Base-by-base conservation (phyloP, 2,797 vertebrate species). In the Rousettus madagascariensis region DNA sequence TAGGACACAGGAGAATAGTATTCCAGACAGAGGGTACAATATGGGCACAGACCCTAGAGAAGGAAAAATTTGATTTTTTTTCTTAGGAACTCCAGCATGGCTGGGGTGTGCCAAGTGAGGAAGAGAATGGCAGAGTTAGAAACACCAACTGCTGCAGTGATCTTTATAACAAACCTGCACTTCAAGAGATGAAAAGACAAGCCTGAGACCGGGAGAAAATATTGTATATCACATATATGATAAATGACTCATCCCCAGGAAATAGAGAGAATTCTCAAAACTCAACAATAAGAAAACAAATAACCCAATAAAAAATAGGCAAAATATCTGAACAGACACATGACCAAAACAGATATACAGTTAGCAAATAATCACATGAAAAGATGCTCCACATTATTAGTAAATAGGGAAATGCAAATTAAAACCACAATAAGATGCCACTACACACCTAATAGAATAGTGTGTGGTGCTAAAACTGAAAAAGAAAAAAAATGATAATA, bases 251-350 rank as follows among this genome's bases (percentile, higher is more conserved):
- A 79, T 16, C 77, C 41, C 66, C 8, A 75, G 86, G 51, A 87
- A 84, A 86, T 53, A 66, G 1, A 94, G 75, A 77, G 59, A 71
- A n/a, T 28, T 68, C 75, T 95, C 38, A 89, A 38, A 86, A 82
- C 19, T 75, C 49, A 83, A 80, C 46, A 94, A 9, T 41, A 82
- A 86, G 55, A 72, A 75, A 65, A 68, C 19, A 74, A 95, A 59
- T 26, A 65, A 84, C 28, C 28, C 61, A 77, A 51, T 36, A 10
- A 87, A 94, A 91, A 86, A 51, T 51, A 55, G 74, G 43, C 55
- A 89, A 89, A 85, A 72, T 77, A 65, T 57, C 8, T 74, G 43
- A 90, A 71, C 3, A 66, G 74, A 46, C 30, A 80, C 10, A 53
- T 24, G 41, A 77, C 30, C 41, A 63, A 88, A 88, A 69, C 43